Evolutionary conservation across 2,113 vertebrate genomes (phyloP), one percentile per base, ranked within the genome.

Genomic region (Poeciliopsis occidentalis): DNA sequence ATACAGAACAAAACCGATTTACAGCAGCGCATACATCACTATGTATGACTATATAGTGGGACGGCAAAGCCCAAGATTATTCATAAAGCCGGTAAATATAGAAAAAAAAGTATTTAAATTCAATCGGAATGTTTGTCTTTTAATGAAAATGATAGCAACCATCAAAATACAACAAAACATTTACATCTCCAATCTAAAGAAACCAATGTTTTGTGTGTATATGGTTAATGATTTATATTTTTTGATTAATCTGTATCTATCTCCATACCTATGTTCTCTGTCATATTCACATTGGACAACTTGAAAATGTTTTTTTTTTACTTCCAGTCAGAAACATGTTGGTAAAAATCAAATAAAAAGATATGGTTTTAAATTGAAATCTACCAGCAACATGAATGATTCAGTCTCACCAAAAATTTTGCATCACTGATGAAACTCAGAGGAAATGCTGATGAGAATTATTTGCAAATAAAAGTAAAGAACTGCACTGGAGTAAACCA

Each of bases 1-100:
- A 37, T 0, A 24, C 2, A 57, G 2, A 12, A 51, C n/a, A 13
- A 29, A 0, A 11, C n/a, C 1, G 51, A 10, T 24, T 54, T 54
- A 54, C 51, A 54, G 51, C 24, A 6, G 7, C 6, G 31, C 0
- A 34, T 30, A 64, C 29, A 32, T 32, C 34, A 22, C 12, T 30
- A 30, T 30, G 30, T 30, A 30, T 30, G 3, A 30, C 30, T 30
- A 30, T 30, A 3, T 30, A 30, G 30, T 30, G 30, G 30, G 30
- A 30, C 3, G 2, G 2, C 2, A 30, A 47, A n/a, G 51, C 7
- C 51, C 51, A 57, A 10, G 24, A 11, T 57, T 57, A 57, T 57
- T 57, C 19, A 57, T 57, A 3, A 6, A 2, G 22, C 19, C 11
- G 51, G 51, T 7, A 57, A 11, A 24, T 22, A 22, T 22, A 7